Evolutionary conservation across 53 echinoderm and acorn worm genomes (phyloP), one percentile per base, ranked within the genome.

Genomic region (Apostichopus leukothele): DNA sequence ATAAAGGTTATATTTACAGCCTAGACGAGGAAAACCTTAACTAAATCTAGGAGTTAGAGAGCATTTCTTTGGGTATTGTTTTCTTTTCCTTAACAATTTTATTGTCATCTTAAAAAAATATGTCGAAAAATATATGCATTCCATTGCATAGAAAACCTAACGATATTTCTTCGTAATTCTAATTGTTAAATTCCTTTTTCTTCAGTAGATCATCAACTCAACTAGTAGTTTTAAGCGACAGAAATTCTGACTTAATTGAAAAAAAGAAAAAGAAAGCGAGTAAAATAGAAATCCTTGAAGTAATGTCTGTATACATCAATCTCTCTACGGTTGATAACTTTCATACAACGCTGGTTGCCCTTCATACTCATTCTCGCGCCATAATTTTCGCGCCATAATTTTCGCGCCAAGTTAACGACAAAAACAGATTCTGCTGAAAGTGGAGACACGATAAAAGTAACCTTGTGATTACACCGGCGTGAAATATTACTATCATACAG

Each of bases 381-480:
- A 18, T 71, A 71, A 71, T 71, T 71, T 71, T 71, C 71, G 71
- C 71, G 71, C 71, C 71, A 57, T 81, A 54, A 81, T 22, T 81
- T 81, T 81, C 59, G 53, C 59, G 55, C 59, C 81, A 81, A 53
- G 81, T 81, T 81, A 81, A 81, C 81, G 81, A 81, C 20, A 21
- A 57, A 81, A 81, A 23, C 81, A 81, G 81, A 81, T 22, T 77
- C 60, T 11, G 14, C 63, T 63, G 79, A 5, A 79, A 79, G 53
- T 79, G 81, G 81, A 81, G 81, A 59, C 81, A 54, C 81, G 81
- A 81, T 55, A 81, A 21, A 6, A 21, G 55, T 81, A 81, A 54
- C 81, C 81, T 81, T 81, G 81, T 81, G 81, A 81, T 81, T 81
- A 81, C 18, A 81, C 81, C 81, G 81, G 81, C 81, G 81, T 81